Evolutionary conservation across 2,113 vertebrate species (phyloP).

Genomic region (Eonycteris spelaea): DNA sequence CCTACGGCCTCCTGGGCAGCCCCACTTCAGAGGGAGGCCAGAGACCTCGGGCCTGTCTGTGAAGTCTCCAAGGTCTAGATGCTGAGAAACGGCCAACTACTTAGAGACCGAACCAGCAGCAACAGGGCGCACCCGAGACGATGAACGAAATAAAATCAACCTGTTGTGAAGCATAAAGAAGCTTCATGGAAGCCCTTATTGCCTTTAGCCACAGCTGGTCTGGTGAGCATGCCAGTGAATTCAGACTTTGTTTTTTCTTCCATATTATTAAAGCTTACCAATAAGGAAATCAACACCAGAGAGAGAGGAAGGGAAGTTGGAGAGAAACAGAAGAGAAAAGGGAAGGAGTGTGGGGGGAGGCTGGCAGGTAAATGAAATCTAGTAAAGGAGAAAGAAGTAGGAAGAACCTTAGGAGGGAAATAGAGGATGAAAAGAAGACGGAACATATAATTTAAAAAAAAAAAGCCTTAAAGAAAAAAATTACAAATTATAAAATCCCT

Average conservation of each 20-base stretch:
- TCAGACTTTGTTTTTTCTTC: neutral
- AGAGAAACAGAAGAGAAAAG: neutral
- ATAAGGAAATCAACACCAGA: neutral
- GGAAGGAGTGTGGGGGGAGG: fast-evolving
- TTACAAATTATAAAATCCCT: neutral
- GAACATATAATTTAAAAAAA: neutral
- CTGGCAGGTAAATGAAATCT: neutral
- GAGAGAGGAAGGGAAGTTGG: neutral
- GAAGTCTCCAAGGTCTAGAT: neutral
- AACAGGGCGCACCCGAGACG: neutral
- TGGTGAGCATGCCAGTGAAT: neutral
- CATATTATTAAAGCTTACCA: neutral
- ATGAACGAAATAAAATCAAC: neutral
- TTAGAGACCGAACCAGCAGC: neutral
- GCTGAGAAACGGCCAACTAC: neutral
- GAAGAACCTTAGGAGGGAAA: neutral
- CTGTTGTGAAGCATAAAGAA: neutral
- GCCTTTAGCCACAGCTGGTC: neutral
- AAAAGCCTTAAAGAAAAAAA: neutral
- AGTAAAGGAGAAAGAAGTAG: neutral
- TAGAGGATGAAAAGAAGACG: neutral
- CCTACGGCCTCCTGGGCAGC: neutral
- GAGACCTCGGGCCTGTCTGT: neutral
- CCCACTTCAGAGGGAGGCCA: neutral
- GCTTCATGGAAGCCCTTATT: neutral